phyloP scores from a whole-genome alignment of 2,888 invertebrate genomes.

The Chorisops tibialis region DNA sequence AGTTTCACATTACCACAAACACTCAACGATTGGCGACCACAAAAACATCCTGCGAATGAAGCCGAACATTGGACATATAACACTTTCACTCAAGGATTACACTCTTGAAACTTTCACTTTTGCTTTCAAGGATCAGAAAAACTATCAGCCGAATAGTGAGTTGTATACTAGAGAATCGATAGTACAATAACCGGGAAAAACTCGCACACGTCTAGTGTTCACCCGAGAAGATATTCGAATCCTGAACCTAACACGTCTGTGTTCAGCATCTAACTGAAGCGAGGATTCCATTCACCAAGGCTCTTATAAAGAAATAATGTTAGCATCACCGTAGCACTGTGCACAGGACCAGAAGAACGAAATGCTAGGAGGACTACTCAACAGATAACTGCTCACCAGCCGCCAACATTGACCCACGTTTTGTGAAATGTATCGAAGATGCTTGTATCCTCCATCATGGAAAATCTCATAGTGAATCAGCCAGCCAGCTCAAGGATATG shows the following conservation, averaged over 20 bases:
- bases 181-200: not conserved
- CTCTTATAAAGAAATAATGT: constrained; percentile 25
- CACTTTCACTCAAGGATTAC: constrained; percentile 12
- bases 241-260: constrained; percentile 34
- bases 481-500: too few relatives aligned
- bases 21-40: constrained; percentile 14
- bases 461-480: too few relatives aligned
- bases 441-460: too few relatives aligned
- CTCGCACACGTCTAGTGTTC: not conserved
- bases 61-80: constrained; percentile 8
- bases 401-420: too few relatives aligned
- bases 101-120: constrained; percentile 24
- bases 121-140: not conserved
- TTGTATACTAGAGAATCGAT: not conserved
- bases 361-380: not conserved
- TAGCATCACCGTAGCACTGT: not conserved
- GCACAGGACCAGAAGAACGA: constrained; percentile 7
- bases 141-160: not conserved
- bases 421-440: too few relatives aligned
- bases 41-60: constrained; percentile 10
- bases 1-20: constrained; percentile 19
- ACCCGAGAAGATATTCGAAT: constrained; percentile 10
- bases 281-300: not conserved
- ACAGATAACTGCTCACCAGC: not conserved
- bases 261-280: constrained; percentile 45